These are phyloP conservation scores for Caenorhabditis japonica DNA, from an alignment of 2,888 invertebrate genomes.

Conservation along the genomic window DNA sequence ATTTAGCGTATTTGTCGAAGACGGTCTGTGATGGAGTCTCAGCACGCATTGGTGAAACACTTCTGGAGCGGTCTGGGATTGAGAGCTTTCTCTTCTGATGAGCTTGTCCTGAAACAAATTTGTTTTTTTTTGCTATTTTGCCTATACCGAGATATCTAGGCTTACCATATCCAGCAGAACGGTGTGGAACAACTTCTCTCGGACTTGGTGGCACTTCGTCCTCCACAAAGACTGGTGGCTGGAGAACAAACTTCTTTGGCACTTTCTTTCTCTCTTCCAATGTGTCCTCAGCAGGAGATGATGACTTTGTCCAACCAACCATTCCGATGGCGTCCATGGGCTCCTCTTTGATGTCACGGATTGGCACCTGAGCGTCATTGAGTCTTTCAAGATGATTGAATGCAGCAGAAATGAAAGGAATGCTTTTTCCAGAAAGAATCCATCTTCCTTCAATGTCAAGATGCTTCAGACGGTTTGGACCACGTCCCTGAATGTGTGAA, in stretches of 20 bases:
- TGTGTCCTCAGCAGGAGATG: constrained; percentile 49
- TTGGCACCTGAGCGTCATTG: constrained; percentile 63
- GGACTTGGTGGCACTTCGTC: constrained; percentile 70
- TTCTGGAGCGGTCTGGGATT: constrained; percentile 68
- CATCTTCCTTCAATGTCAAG: constrained; percentile 72
- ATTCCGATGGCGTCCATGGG: constrained; percentile 71
- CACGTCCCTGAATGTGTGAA: constrained; percentile 67
- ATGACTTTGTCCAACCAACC: constrained; percentile 68
- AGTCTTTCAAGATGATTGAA: constrained; percentile 70
- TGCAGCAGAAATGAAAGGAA: constrained; percentile 70
- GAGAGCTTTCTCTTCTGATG: constrained; percentile 71
- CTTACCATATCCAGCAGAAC: constrained; percentile 72
- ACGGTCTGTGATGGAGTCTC: constrained; percentile 60
- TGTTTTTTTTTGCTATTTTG: too few species aligned
- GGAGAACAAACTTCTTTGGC: constrained; percentile 55
- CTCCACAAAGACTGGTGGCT: constrained; percentile 59
- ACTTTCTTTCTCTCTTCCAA: constrained; percentile 38
- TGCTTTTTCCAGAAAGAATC: constrained; percentile 65
- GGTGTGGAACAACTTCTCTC: constrained; percentile 71
- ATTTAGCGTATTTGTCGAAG: constrained; percentile 67
- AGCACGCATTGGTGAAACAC: constrained; percentile 61
- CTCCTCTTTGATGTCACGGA: constrained; percentile 66
- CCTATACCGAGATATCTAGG: too few species aligned
- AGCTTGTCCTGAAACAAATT: constrained; percentile 61
- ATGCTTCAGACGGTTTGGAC: constrained; percentile 69